These are phyloP conservation scores for Tarsius wallacei DNA, from an alignment of 2,797 vertebrate species.

Conservation along the genomic window DNA sequence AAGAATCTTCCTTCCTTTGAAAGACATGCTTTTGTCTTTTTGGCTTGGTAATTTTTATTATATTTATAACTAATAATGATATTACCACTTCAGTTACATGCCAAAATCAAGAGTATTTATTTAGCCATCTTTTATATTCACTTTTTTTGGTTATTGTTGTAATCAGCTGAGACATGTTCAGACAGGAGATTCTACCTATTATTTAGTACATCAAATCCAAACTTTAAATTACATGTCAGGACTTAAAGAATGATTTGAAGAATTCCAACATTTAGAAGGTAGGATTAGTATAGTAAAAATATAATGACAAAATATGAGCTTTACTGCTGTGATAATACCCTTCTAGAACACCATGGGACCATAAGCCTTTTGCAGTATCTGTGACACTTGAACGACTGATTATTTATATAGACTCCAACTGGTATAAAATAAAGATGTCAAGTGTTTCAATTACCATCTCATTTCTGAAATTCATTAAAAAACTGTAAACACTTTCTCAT, in stretches of 20 bases:
- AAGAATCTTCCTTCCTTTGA: conserved; percentile 25
- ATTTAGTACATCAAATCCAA: conserved; percentile 39
- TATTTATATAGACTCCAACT: conserved; percentile 52
- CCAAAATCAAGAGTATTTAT: conserved; percentile 53
- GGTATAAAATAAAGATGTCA: conserved; percentile 70
- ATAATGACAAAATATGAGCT: background rate
- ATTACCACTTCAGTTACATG: conserved; percentile 49
- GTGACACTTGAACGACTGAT: conserved; percentile 16
- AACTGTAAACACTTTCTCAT: conserved; percentile 43
- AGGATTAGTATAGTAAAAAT: background rate
- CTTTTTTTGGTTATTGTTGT: background rate
- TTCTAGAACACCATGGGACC: background rate
- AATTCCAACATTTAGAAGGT: conserved; percentile 23
- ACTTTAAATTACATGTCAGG: background rate
- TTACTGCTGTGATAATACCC: background rate
- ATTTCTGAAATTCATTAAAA: conserved; percentile 69
- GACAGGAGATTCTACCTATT: background rate
- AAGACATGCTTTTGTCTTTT: conserved; percentile 57
- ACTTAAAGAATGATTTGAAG: background rate
- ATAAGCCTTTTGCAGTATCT: conserved; percentile 26
- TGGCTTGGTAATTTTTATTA: conserved; percentile 36
- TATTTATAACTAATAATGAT: conserved; percentile 50
- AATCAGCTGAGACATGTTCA: conserved; percentile 6
- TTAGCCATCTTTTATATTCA: conserved; percentile 48
- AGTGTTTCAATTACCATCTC: conserved; percentile 56